Evolutionary conservation across 2,797 vertebrate genomes (phyloP).

Genomic region (Macrochelys suwanniensis): DNA sequence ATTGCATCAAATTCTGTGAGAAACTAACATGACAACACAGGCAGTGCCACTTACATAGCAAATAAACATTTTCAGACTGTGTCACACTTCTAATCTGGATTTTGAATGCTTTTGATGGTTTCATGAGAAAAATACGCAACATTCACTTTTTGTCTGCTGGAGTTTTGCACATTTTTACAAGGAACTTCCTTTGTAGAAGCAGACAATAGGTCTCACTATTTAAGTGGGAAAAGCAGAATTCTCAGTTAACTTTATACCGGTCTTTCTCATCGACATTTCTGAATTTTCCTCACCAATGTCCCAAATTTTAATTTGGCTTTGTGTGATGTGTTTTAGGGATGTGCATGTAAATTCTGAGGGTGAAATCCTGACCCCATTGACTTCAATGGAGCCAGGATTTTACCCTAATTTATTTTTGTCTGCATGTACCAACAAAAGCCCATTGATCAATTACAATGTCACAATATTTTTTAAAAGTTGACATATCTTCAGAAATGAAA

Average conservation of each 20-base stretch:
- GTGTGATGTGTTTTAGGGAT: neutral
- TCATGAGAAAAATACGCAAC: neutral
- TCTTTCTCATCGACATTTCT: neutral
- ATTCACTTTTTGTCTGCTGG: neutral
- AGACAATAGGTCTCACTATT: rapidly evolving
- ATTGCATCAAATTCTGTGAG: neutral
- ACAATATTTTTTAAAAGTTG: neutral
- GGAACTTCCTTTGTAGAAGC: neutral
- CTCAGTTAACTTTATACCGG: neutral
- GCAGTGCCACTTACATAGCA: neutral
- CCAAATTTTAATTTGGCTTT: neutral
- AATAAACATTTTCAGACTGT: rapidly evolving
- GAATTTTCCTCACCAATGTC: neutral
- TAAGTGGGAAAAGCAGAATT: neutral
- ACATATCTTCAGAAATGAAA: neutral
- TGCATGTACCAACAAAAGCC: neutral
- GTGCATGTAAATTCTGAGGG: neutral
- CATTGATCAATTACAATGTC: neutral
- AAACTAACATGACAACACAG: neutral
- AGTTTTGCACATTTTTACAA: neutral
- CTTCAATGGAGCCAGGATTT: neutral
- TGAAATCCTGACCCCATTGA: neutral
- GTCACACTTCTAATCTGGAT: neutral
- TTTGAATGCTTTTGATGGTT: neutral
- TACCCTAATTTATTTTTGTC: neutral